Evolutionary conservation across 2,113 vertebrate genomes (phyloP), one percentile per base, ranked within the genome.

Genomic region (Tauraco erythrolophus): DNA sequence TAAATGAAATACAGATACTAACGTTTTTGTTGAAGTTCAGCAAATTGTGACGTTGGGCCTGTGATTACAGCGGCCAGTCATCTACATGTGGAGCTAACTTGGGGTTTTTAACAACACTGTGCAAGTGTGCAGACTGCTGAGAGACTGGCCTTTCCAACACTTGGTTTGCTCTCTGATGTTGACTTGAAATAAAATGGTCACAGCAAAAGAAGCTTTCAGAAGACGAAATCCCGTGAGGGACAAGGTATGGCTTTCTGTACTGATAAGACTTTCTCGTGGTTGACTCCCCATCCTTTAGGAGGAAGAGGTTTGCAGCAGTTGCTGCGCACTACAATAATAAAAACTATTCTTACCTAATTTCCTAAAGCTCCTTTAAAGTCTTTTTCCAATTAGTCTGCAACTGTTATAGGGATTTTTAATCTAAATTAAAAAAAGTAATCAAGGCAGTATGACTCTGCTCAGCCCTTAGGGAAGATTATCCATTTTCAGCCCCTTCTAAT

Each of bases 331-430:
- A 82, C 86, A 97, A 82, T 84, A 96, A 92, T 89, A 96, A 95
- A 97, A 96, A 95, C 72, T 94, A 94, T 95, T 97, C 89, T 84
- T 94, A 79, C 92, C 88, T 96, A 94, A 97, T 97, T 97, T 97
- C 54, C 84, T 90, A 94, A 97, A 92, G 79, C 72, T 94, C 88
- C 82, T 82, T 58, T 97, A 83, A 97, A 96, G 96, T 62, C 68
- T 95, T 95, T 96, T 97, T 92, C 94, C 91, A 95, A 94, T 98
- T 97, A 97, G 83, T 71, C 14, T 88, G 60, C 45, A 96, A 96
- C 72, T 28, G 45, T 95, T 97, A 58, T 78, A 94, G 89, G 75
- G 66, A 96, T 96, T 97, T 92, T 97, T 94, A 96, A 97, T 94
- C 96, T 95, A 97, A 96, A 96, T 97, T 92, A 71, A 80, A 94